Base-by-base conservation (phyloP, 1,140 invertebrate species). In the Helicoverpa zea region DNA sequence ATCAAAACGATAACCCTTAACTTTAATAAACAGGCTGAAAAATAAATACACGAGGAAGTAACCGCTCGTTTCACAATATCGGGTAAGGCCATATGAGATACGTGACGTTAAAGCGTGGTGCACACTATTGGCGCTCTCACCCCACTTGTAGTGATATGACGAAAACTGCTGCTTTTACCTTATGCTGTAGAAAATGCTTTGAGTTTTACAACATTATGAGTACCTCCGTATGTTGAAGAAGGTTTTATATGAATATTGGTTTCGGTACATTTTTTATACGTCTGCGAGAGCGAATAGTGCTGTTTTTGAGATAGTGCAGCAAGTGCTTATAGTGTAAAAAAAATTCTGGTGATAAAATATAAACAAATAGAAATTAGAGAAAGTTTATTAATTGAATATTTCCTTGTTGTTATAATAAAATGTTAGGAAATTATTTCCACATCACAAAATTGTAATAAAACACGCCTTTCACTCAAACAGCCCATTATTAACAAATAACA, bases 41-140 rank as follows among this genome's bases (percentile, higher is more conserved):
- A 81, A 64, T 75, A 75, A 81, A 81, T 81, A 70, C n/a, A 47
- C n/a, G 18, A 63, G 18, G 64, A 70, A 76, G 56, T 68, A 68
- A 30, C 61, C 70, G 29, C 10, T n/a, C 52, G 58, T 54, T 72
- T 30, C 74, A 54, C 76, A 70, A 79, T 79, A 58, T 79, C 52
- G 76, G 51, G 30, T 56, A 56, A 58, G 54, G 30, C 47, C 52
- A 77, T 81, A 76, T 81, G 80, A 81, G 56, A 77, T 81, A 81
- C 80, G 80, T 76, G 64, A 80, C 72, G 74, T 80, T 73, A 83
- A 70, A 79, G 76, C 43, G n/a, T 63, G 29, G 23, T 52, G 52
- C 51, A 70, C 63, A 58, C 51, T 79, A 47, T 79, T 70, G 76
- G 63, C 43, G 52, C 64, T 68, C 64, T 30, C n/a, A 77, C 49